Percentiles rank a stretch among this genome's conserved stretches.
These are phyloP conservation scores for Drosophila orena DNA, from an alignment of 1,140 invertebrate species.

Conservation along the genomic window DNA sequence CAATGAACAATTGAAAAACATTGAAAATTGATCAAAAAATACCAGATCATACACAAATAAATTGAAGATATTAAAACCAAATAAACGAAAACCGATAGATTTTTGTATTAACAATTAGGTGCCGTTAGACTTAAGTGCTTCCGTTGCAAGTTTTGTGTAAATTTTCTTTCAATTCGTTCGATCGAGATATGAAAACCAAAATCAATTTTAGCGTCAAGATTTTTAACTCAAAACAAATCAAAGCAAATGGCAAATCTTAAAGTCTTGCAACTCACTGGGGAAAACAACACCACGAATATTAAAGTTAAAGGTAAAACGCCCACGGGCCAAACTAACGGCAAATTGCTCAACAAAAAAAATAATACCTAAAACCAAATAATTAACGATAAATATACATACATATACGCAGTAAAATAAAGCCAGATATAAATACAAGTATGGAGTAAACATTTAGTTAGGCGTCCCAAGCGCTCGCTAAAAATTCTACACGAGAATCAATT, in stretches of 20 bases:
- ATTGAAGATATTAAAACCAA: no score
- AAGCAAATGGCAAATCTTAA: conserved; percentile 59
- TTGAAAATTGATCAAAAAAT: conserved; percentile 46
- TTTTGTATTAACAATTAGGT: conserved; percentile 74
- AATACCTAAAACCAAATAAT: conserved; percentile 31
- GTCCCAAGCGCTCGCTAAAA: conserved; percentile 58
- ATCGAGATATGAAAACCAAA: conserved; percentile 30
- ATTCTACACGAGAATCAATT: conserved; percentile 69
- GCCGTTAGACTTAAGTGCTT: conserved; percentile 74
- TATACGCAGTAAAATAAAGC: conserved; percentile 52
- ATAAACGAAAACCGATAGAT: no score
- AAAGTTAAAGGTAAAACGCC: conserved; percentile 66
- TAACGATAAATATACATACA: conserved; percentile 43
- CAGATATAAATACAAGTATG: conserved; percentile 46
- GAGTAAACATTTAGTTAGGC: conserved; percentile 57
- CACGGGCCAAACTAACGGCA: conserved; percentile 61
- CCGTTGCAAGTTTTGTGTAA: conserved; percentile 63
- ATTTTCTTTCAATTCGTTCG: conserved; percentile 58
- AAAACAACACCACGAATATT: conserved; percentile 84
- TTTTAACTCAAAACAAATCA: conserved; percentile 68
- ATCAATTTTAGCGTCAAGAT: conserved; percentile 69
- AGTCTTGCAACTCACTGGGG: conserved; percentile 82
- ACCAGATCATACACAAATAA: conserved; percentile 26
- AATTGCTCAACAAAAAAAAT: conserved; percentile 61
- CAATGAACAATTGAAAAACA: conserved; percentile 48